Percentiles rank a stretch among this genome's conserved stretches.
These are phyloP conservation scores for Sphaeramia orbicularis DNA, from an alignment of 2,797 vertebrate genomes.

Conservation along the genomic window DNA sequence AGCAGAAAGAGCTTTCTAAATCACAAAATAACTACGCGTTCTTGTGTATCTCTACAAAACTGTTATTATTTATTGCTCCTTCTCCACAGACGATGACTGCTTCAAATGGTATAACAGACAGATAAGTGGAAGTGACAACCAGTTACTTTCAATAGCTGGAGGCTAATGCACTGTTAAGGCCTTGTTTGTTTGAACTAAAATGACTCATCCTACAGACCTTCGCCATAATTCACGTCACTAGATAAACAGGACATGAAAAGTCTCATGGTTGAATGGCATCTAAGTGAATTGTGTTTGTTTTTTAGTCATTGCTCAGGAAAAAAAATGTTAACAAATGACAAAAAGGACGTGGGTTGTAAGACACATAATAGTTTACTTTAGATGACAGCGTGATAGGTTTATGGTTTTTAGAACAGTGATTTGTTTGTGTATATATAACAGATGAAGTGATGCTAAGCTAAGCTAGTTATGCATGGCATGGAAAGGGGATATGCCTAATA, in stretches of 20 bases:
- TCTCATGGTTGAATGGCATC: slow-evolving; percentile 4
- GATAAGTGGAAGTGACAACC: slow-evolving; percentile 64
- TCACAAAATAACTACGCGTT: slow-evolving; percentile 4
- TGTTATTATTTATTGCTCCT: slow-evolving; percentile 6
- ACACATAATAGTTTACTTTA: slow-evolving; percentile 44
- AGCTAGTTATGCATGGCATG: slow-evolving; percentile 75
- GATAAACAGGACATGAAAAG: slow-evolving; percentile 43
- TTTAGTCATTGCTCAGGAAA: slow-evolving; percentile 3
- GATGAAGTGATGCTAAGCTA: slow-evolving; percentile 75
- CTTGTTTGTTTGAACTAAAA: slow-evolving; percentile 47
- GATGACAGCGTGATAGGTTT: slow-evolving; percentile 57
- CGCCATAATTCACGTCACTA: slow-evolving; percentile 36
- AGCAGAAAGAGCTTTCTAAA: slow-evolving; percentile 6
- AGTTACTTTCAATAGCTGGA: slow-evolving; percentile 57
- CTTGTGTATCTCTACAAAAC: slow-evolving; percentile 5
- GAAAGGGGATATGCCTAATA: slow-evolving; percentile 79
- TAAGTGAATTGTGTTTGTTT: slow-evolving; percentile 12
- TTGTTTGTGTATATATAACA: slow-evolving; percentile 68
- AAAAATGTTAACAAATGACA: not conserved
- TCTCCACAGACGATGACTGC: slow-evolving; percentile 29
- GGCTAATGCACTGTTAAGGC: slow-evolving; percentile 38
- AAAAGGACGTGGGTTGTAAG: slow-evolving; percentile 6
- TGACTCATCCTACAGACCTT: slow-evolving; percentile 49
- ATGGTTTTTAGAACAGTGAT: slow-evolving; percentile 49
- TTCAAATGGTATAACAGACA: slow-evolving; percentile 51